phyloP scores from a whole-genome alignment of 2,888 invertebrate species.

The Diabrotica balteata region DNA sequence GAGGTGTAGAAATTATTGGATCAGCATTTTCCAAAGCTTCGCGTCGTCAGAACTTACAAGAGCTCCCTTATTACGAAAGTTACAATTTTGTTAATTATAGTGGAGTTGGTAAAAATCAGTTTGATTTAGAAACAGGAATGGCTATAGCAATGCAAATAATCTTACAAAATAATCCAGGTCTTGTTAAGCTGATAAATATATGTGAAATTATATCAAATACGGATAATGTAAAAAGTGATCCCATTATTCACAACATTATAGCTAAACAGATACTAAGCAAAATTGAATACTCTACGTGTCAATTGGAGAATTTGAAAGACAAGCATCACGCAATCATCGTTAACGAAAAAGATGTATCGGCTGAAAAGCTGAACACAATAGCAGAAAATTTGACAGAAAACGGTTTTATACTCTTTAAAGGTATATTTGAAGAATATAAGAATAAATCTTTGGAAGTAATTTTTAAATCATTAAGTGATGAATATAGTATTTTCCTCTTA shows the following conservation, averaged over 20 bases:
- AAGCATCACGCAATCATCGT: constrained; percentile 31
- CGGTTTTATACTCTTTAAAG: constrained; percentile 37
- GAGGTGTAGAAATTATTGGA: constrained; percentile 69
- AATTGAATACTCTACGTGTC: constrained; percentile 4
- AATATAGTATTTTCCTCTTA: constrained; percentile 23
- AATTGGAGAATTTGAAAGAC: constrained; percentile 8
- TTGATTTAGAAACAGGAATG: constrained; percentile 28
- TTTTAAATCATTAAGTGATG: constrained; percentile 20
- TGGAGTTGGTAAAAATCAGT: constrained; percentile 41
- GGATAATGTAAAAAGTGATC: constrained; percentile 14
- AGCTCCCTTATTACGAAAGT: constrained; percentile 64
- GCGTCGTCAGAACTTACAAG: constrained; percentile 59
- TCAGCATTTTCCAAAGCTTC: constrained; percentile 66
- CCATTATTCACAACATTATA: constrained; percentile 24
- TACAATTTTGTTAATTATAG: constrained; percentile 65
- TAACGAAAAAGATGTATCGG: constrained; percentile 6
- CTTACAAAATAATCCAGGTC: constrained; percentile 31
- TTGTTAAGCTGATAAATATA: constrained; percentile 22
- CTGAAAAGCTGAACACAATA: constrained; percentile 13
- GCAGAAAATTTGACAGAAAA: constrained; percentile 16
- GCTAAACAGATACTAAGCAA: constrained; percentile 23
- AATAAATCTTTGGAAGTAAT: constrained; percentile 17
- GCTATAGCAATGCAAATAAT: constrained; percentile 37
- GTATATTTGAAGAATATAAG: constrained; percentile 14
- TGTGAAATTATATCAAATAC: constrained; percentile 14